A percentile compares a stretch with the other conserved stretches of the same genome.
Conservation (phyloP, 2,113 vertebrate species). For the Emydocephalus ijimae region DNA sequence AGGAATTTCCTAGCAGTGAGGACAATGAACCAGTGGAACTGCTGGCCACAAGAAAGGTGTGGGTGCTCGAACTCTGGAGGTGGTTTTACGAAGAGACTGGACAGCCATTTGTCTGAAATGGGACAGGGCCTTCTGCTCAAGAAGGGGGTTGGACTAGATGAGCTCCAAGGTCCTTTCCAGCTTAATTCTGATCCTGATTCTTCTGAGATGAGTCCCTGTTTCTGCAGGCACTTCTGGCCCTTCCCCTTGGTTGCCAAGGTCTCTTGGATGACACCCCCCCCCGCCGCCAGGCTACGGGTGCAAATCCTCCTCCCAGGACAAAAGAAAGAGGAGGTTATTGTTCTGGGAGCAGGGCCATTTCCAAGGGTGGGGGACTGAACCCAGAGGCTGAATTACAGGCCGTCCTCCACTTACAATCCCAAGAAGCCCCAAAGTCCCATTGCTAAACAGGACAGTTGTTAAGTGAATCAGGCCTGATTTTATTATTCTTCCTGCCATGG, state of each 20-base stretch:
- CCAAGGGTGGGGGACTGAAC: neutral
- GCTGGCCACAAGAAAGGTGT: too few species aligned
- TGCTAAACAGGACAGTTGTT: neutral
- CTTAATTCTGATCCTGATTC: neutral
- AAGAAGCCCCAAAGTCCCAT: neutral
- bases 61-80: too few species aligned
- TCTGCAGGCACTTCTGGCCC: neutral
- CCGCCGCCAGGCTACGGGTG: neutral
- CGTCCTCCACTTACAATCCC: neutral
- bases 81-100: too few species aligned
- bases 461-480: neutral
- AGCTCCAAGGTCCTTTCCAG: neutral
- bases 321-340: neutral
- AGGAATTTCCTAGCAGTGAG: too few species aligned
- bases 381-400: neutral
- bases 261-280: neutral
- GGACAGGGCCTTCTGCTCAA: neutral
- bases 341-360: neutral
- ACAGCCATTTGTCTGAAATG: too few species aligned
- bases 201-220: neutral
- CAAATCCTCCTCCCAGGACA: neutral
- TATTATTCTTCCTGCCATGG: neutral
- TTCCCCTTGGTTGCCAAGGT: neutral
- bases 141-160: neutral
- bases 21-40: too few species aligned